Conservation (phyloP, 1,140 invertebrate species). For the Zophobas atratus region DNA sequence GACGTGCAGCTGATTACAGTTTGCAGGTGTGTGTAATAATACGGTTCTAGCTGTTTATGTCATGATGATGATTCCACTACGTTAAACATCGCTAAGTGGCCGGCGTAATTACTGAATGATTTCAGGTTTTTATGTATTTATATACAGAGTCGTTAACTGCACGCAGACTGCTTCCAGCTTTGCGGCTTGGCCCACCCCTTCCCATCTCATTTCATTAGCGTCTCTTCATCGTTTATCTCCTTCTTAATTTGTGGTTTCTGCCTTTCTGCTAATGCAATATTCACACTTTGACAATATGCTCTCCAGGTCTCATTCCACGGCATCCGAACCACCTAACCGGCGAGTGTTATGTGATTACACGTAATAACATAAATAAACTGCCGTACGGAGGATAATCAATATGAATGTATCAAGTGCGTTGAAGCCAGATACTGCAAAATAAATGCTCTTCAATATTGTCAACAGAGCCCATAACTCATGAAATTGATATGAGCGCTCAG, state of each 20-base stretch:
- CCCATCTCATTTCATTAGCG: constrained; percentile 27
- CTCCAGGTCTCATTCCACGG: too few relatives aligned
- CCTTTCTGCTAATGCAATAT: constrained; percentile 6
- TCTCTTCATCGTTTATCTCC: constrained; percentile 6
- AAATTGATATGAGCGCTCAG: constrained; percentile 13
- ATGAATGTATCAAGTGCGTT: constrained; percentile 6
- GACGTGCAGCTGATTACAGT: constrained; percentile 47
- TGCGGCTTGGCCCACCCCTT: constrained; percentile 5
- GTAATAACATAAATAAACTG: constrained; percentile 13
- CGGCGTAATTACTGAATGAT: constrained; percentile 28
- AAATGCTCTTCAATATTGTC: constrained; percentile 11
- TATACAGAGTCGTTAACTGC: constrained; percentile 24
- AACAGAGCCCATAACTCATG: constrained; percentile 20
- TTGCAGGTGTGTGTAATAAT: constrained; percentile 46
- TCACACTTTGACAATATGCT: not conserved
- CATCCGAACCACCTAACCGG: too few relatives aligned
- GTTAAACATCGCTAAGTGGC: constrained; percentile 39
- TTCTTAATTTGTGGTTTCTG: not conserved
- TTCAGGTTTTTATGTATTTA: constrained; percentile 37
- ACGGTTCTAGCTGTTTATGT: constrained; percentile 44
- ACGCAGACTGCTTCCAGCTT: constrained; percentile 21
- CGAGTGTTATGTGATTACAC: too few relatives aligned
- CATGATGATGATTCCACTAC: constrained; percentile 38
- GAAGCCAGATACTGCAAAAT: constrained; percentile 23
- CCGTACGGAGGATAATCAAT: constrained; percentile 3